Conservation (phyloP, 2,888 invertebrate genomes). For the Drosophila suboccidentalis region DNA sequence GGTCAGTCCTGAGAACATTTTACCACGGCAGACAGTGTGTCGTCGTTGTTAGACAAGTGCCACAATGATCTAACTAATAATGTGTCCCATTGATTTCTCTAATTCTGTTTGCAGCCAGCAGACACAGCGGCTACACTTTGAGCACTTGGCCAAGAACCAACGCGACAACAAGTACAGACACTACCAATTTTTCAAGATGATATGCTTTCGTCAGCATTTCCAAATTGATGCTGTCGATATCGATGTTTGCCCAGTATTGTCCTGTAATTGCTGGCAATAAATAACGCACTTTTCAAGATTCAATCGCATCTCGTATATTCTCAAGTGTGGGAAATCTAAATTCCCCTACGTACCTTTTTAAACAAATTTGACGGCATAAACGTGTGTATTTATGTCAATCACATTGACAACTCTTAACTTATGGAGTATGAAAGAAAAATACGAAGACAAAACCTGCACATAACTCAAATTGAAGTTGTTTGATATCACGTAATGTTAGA, state of each 20-base stretch:
- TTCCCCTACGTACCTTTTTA: neutral
- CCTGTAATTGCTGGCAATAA: slow-evolving; percentile 66
- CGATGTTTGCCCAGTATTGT: slow-evolving; percentile 50
- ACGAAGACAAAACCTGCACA: neutral
- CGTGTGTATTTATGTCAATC: slow-evolving; percentile 41
- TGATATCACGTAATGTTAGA: slow-evolving; percentile 3
- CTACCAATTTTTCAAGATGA: slow-evolving; percentile 57
- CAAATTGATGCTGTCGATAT: slow-evolving; percentile 31
- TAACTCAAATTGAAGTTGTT: slow-evolving; percentile 12
- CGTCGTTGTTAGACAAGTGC: slow-evolving; percentile 60
- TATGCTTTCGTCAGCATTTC: slow-evolving; percentile 50
- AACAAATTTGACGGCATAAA: neutral
- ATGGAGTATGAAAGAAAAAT: slow-evolving; percentile 4
- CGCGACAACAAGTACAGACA: slow-evolving; percentile 50
- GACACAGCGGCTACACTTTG: slow-evolving; percentile 53
- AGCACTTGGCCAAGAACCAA: slow-evolving; percentile 40
- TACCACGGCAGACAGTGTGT: slow-evolving; percentile 71
- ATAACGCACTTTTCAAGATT: slow-evolving; percentile 39
- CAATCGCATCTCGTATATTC: slow-evolving; percentile 15
- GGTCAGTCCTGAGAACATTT: slow-evolving; percentile 77
- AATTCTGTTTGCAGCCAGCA: slow-evolving; percentile 52
- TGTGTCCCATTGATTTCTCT: slow-evolving; percentile 56
- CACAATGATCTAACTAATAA: slow-evolving; percentile 66
- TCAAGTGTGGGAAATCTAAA: slow-evolving; percentile 51
- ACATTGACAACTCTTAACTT: slow-evolving; percentile 31